A percentile compares a stretch with the other conserved stretches of the same genome.
These are phyloP conservation scores for Acanthurus leucopareius DNA, from an alignment of 2,797 vertebrate species.

Conservation along the genomic window DNA sequence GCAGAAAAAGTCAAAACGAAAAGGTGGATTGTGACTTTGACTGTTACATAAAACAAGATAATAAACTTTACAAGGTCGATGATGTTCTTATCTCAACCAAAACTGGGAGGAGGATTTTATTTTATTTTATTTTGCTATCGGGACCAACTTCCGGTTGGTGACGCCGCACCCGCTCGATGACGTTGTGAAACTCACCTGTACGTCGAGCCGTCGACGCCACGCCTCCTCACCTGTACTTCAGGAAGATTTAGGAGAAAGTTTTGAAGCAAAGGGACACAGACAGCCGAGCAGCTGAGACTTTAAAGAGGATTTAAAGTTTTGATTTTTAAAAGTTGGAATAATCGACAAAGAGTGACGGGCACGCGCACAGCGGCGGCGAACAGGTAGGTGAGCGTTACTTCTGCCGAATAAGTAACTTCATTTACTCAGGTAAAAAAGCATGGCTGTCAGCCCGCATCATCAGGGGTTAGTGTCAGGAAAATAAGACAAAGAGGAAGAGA, in stretches of 20 bases:
- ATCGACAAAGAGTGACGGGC: background rate
- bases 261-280: background rate
- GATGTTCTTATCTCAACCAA: background rate
- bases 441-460: background rate
- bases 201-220: conserved; percentile 23
- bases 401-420: background rate
- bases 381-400: conserved; percentile 51
- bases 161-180: conserved; percentile 48
- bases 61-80: no score
- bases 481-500: no score
- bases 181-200: conserved; percentile 76
- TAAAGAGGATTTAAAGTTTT: background rate
- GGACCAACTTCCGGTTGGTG: conserved; percentile 21
- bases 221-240: conserved; percentile 56
- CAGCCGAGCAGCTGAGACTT: background rate
- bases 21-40: no score
- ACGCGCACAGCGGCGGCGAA: background rate
- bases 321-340: background rate
- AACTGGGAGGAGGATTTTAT: conserved; percentile 12
- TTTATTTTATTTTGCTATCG: background rate
- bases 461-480: background rate
- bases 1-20: no score
- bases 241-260: conserved; percentile 42
- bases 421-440: background rate
- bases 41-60: no score